Conservation (phyloP, 1,140 invertebrate genomes). For the Eubasilissa regina region DNA sequence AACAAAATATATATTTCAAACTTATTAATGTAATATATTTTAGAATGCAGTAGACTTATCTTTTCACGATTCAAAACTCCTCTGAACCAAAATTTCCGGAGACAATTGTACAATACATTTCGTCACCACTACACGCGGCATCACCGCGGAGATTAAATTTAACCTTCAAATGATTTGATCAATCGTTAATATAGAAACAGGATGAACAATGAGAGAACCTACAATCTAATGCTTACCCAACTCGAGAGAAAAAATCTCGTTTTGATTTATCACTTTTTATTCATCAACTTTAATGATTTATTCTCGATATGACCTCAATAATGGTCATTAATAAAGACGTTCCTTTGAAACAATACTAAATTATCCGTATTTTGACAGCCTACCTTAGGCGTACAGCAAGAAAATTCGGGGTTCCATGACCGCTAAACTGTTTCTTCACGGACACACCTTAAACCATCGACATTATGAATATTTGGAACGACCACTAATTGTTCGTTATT, state of each 20-base stretch:
- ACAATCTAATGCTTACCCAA: too few species aligned
- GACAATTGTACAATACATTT: too few species aligned
- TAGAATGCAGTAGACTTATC: too few species aligned
- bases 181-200: too few species aligned
- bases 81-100: too few species aligned
- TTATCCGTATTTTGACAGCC: constrained; percentile 37
- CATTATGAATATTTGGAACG: constrained; percentile 34
- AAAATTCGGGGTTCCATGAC: constrained; percentile 30
- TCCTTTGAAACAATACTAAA: constrained; percentile 44
- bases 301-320: constrained; percentile 29
- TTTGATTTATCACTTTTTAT: constrained; percentile 31
- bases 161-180: too few species aligned
- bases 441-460: constrained; percentile 49
- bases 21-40: too few species aligned
- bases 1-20: too few species aligned
- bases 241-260: neutral
- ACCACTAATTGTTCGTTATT: constrained; percentile 55
- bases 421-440: constrained; percentile 37
- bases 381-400: constrained; percentile 17
- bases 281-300: constrained; percentile 43
- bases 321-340: constrained; percentile 43
- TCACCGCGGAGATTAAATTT: too few species aligned
- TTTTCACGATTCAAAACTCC: too few species aligned
- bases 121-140: too few species aligned
- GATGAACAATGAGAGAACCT: too few species aligned